A percentile compares a stretch with the other conserved stretches of the same genome.
Conservation (phyloP, 2,888 invertebrate species). For the Lamproptera curius region DNA sequence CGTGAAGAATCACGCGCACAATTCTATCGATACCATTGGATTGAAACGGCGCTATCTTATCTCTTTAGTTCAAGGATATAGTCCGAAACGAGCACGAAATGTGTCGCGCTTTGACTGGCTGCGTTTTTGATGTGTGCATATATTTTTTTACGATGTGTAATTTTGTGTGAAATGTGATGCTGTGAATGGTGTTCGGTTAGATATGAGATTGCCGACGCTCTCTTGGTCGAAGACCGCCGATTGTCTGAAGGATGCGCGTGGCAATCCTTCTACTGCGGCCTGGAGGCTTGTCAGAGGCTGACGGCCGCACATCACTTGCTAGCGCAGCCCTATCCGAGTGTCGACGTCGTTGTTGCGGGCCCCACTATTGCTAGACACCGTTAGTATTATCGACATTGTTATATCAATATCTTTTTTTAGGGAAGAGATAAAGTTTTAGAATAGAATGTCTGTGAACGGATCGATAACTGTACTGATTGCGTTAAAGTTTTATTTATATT, state of each 20-base stretch:
- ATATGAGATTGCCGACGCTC: slow-evolving; percentile 45
- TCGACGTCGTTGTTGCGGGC: slow-evolving; percentile 59
- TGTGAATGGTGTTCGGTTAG: slow-evolving; percentile 23
- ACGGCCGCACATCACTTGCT: slow-evolving; percentile 48
- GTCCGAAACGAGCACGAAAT: slow-evolving; percentile 37
- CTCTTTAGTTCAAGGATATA: slow-evolving; percentile 37
- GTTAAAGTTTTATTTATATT: not conserved
- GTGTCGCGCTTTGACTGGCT: slow-evolving; percentile 27
- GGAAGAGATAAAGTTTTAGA: not conserved
- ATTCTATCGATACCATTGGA: slow-evolving; percentile 49
- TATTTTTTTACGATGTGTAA: no score
- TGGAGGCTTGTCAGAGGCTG: slow-evolving; percentile 48
- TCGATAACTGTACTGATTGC: no score
- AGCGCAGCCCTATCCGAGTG: slow-evolving; percentile 53
- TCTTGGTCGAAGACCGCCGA: slow-evolving; percentile 50
- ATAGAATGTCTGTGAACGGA: no score
- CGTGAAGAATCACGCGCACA: slow-evolving; percentile 59
- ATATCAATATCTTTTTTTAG: not conserved
- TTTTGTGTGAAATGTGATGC: slow-evolving; percentile 15
- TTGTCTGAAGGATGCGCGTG: slow-evolving; percentile 54
- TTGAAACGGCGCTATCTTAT: slow-evolving; percentile 41
- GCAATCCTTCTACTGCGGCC: slow-evolving; percentile 52
- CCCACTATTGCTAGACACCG: slow-evolving; percentile 50
- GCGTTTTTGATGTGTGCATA: slow-evolving; percentile 15
- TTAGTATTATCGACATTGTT: slow-evolving; percentile 41